Conservation (phyloP, 2,113 vertebrate species). For the Petromus typicus region DNA sequence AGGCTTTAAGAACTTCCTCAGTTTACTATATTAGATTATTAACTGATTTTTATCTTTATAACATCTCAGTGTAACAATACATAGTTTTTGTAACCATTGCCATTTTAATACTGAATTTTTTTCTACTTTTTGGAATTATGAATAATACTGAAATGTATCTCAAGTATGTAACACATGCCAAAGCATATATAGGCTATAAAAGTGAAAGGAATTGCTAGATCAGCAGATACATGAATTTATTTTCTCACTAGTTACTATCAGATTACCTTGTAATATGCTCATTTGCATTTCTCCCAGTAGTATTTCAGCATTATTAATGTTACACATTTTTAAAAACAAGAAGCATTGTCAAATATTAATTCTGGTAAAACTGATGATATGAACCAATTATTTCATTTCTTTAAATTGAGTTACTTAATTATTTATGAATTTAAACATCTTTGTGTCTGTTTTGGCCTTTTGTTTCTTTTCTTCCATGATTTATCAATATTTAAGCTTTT, state of each 20-base stretch:
- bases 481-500: background rate
- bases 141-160: slow-evolving; percentile 16
- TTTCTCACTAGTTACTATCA: background rate
- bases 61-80: background rate
- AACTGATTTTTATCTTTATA: background rate
- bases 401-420: background rate
- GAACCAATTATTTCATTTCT: background rate
- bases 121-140: background rate
- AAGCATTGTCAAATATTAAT: background rate
- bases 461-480: background rate
- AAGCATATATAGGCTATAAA: background rate
- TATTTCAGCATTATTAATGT: background rate
- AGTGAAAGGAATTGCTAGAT: background rate
- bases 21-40: slow-evolving; percentile 1
- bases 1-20: background rate
- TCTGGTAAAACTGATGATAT: background rate
- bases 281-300: background rate
- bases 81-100: background rate
- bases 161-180: background rate
- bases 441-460: background rate
- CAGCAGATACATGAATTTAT: background rate
- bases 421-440: background rate
- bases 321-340: background rate
- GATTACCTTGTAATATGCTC: background rate
- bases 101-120: background rate